Base-by-base conservation (phyloP, 2,113 vertebrate genomes). In the Microcebus griseorufus region DNA sequence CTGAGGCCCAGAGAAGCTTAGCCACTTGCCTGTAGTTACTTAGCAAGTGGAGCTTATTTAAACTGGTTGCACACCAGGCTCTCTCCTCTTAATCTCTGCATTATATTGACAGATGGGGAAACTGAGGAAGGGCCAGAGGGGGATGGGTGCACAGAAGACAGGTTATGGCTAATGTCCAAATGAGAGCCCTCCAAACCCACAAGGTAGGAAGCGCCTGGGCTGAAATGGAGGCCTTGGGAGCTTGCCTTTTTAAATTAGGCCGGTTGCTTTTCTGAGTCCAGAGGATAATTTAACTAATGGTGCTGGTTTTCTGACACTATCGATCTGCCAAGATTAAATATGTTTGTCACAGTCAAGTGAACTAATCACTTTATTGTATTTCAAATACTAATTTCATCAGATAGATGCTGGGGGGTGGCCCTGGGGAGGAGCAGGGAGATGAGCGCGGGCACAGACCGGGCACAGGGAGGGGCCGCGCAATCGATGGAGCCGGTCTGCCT, bases 301-400 rank as follows among this genome's bases (percentile, higher is more conserved):
- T 23, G 22, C 86, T 89, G 86, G 88, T 96, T 97, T 97, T 98
- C 95, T 98, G 97, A 96, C 97, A 93, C 45, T 86, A 98, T 98
- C 37, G 97, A 98, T 97, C 45, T 64, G 88, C 80, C 80, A 85
- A 97, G 97, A 97, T 98, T 97, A 98, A 98, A 98, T 97, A 94
- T 96, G 96, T 97, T 98, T 98, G 97, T 98, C 97, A 98, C 96
- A 97, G 97, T 96, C 97, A 98, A 98, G 97, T 94, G 96, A 97
- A 96, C 98, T 97, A 98, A 98, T 98, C 97, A 94, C 97, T 98
- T 98, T 98, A 98, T 96, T 98, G 96, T 97, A 97, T 98, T 97
- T 97, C 97, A 97, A 96, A 95, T 98, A 97, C 95, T 98, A 97
- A 98, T 98, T 98, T 98, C 90, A 97, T 97, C 96, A 98, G 97